Evolutionary conservation across 2,797 vertebrate genomes (phyloP), one percentile per base, ranked within the genome.

Genomic region (Enteromius afrohamiltoni): DNA sequence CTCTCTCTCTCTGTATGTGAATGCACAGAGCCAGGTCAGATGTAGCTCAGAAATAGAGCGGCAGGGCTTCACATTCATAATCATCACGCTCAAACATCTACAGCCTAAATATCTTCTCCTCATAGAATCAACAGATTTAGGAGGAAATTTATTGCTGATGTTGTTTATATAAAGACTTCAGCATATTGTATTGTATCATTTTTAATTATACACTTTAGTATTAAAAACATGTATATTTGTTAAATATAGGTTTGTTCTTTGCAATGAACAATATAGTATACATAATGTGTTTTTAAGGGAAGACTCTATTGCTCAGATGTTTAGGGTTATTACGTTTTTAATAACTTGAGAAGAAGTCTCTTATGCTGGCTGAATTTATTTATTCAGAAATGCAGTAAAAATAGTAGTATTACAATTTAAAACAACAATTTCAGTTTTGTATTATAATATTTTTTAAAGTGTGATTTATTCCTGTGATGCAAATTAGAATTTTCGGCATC

Each of bases 41-140:
- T 64, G 55, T 74, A 74, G 62, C 60, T 74, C 64, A 70, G 40
- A 75, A 85, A 77, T 79, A 70, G 78, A 84, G 65, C 67, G 29
- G 31, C 71, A 42, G n/a, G 31, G n/a, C 19, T 37, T 69, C 51
- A 55, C 21, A 74, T 42, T 67, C 55, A 77, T 55, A 77, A 65
- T 51, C 51, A 19, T 78, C 70, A 64, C 53, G 23, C 11, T 37
- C 47, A 19, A 62, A 58, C 13, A 4, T 77, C 51, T 77, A 67
- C 37, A 6, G 23, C 47, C 51, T 68, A 53, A 51, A 69, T 53
- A 42, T 23, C 4, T 80, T 58, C 10, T 42, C 19, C 11, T 77
- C 6, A 34, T 34, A 73, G 21, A 49, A 73, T 73, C 21, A 65
- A 65, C 62, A 65, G 14, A 65, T 65, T 62, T 62, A 62, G 31